Conservation (phyloP, 2,888 invertebrate species). For the Cheilosia pagana region DNA sequence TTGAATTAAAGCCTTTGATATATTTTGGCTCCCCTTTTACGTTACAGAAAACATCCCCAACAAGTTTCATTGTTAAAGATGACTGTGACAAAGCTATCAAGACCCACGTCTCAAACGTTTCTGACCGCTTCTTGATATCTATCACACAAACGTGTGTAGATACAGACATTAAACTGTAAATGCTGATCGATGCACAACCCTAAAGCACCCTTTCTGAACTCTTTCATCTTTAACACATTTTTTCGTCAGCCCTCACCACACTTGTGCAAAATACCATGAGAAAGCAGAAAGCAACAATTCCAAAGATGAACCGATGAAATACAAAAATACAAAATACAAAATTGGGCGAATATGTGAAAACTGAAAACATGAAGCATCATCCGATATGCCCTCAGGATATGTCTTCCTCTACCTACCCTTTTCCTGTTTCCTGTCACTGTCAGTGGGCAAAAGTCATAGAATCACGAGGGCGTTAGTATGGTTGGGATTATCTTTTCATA, state of each 20-base stretch:
- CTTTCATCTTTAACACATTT: background rate
- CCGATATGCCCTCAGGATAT: constrained; percentile 33
- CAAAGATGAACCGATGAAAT: background rate
- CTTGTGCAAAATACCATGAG: background rate
- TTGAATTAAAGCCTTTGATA: too few species aligned
- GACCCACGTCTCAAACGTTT: too few species aligned
- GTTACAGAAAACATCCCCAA: too few species aligned
- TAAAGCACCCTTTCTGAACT: too few species aligned
- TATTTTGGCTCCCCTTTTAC: too few species aligned
- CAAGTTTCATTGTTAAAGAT: too few species aligned
- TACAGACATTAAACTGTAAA: too few species aligned
- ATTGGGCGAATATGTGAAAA: constrained; percentile 31
- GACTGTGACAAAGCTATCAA: too few species aligned
- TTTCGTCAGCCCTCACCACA: background rate
- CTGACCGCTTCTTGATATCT: too few species aligned
- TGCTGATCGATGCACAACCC: too few species aligned
- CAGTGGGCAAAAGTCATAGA: background rate
- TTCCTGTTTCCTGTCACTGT: constrained; percentile 46
- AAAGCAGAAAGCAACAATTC: constrained; percentile 5
- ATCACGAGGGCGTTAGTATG: background rate
- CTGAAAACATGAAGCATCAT: constrained; percentile 52
- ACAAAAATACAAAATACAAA: background rate
- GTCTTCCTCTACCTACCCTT: constrained; percentile 7
- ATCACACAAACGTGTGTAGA: too few species aligned
- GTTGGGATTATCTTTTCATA: background rate